Evolutionary conservation across 2,888 invertebrate species (phyloP).

Genomic region (Neoscelio sp.): DNA sequence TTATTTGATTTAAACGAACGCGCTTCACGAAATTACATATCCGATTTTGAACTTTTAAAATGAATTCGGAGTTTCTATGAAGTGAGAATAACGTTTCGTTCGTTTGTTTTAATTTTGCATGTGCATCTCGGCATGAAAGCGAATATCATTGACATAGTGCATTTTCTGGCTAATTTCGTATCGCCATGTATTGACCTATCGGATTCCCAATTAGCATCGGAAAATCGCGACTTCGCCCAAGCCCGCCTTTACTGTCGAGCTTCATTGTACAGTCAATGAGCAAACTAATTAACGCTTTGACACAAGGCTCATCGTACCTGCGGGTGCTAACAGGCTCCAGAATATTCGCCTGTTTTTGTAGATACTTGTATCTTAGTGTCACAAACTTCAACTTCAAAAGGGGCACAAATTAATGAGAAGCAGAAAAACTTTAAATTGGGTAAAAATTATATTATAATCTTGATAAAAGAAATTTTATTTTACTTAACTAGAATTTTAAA

Average conservation of each 20-base stretch:
- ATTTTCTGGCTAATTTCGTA: slow-evolving; percentile 66
- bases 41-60: slow-evolving; percentile 49
- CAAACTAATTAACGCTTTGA: slow-evolving; percentile 77
- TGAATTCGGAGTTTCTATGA: slow-evolving; percentile 44
- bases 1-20: slow-evolving; percentile 63
- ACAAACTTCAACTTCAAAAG: slow-evolving; percentile 13
- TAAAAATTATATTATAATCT: neutral
- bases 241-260: slow-evolving; percentile 67
- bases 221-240: slow-evolving; percentile 67
- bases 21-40: slow-evolving; percentile 55
- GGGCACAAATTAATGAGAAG: neutral
- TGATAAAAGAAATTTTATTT: no score
- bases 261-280: slow-evolving; percentile 74
- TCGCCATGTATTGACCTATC: slow-evolving; percentile 64
- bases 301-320: slow-evolving; percentile 72
- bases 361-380: slow-evolving; percentile 23
- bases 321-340: slow-evolving; percentile 65
- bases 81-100: slow-evolving; percentile 53
- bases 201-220: slow-evolving; percentile 66
- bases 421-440: neutral
- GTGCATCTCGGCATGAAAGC: slow-evolving; percentile 60
- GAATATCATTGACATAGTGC: slow-evolving; percentile 59
- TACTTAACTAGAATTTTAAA: no score
- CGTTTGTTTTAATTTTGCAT: slow-evolving; percentile 63
- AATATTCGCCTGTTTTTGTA: slow-evolving; percentile 32